phyloP scores from a whole-genome alignment of 2,797 vertebrate genomes.

The Nannoperca australis region DNA sequence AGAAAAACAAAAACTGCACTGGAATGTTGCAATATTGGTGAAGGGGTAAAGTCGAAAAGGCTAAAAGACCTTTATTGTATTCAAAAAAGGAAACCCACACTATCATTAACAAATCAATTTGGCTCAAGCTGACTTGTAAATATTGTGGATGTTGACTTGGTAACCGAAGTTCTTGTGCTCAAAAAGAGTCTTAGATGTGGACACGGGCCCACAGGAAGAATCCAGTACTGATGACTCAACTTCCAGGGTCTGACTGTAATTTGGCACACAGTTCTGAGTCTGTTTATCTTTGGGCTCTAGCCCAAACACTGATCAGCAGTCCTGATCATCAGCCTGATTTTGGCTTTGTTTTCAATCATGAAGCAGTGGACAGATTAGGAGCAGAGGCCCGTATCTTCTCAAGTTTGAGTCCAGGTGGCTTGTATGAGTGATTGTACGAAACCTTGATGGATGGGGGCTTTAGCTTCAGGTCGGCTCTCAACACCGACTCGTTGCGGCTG shows the following conservation, averaged over 20 bases:
- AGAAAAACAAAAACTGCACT: slow-evolving; percentile 29
- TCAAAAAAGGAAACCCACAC: slow-evolving; percentile 8
- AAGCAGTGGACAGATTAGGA: slow-evolving; percentile 79
- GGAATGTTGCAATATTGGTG: slow-evolving; percentile 33
- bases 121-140: slow-evolving; percentile 50
- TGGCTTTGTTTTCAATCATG: slow-evolving; percentile 26
- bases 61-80: slow-evolving; percentile 34
- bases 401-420: slow-evolving; percentile 24
- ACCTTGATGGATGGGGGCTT: slow-evolving; percentile 75
- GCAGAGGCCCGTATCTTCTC: slow-evolving; percentile 84
- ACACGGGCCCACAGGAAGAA: slow-evolving; percentile 46
- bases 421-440: slow-evolving; percentile 40
- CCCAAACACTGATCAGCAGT: slow-evolving; percentile 16
- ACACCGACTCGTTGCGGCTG: slow-evolving; percentile 55
- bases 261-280: slow-evolving; percentile 49
- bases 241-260: slow-evolving; percentile 41
- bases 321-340: slow-evolving; percentile 6
- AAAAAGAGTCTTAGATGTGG: slow-evolving; percentile 44
- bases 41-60: slow-evolving; percentile 7
- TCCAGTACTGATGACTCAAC: slow-evolving; percentile 60
- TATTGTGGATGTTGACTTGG: slow-evolving; percentile 58
- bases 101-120: slow-evolving; percentile 44
- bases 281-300: slow-evolving; percentile 13
- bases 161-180: slow-evolving; percentile 49
- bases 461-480: slow-evolving; percentile 50